Percentiles rank a stretch among this genome's conserved stretches.
phyloP scores from a whole-genome alignment of 2,797 vertebrate genomes.

The Ptychadena robeensis region DNA sequence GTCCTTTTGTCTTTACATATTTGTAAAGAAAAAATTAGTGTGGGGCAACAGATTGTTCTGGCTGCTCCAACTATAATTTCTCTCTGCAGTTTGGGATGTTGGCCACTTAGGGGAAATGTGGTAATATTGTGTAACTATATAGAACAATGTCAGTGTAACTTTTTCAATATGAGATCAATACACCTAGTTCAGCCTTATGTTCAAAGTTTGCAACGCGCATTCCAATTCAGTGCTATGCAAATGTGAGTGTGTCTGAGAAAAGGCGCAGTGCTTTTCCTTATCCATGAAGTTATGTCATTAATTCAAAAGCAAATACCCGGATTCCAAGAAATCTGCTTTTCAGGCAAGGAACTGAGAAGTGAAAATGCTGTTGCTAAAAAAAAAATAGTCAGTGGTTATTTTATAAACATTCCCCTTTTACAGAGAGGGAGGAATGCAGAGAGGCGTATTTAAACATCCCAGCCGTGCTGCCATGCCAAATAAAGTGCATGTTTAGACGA shows the following conservation, averaged over 20 bases:
- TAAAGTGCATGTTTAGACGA: constrained; percentile 55
- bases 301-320: constrained; percentile 19
- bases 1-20: no score
- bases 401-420: constrained; percentile 62
- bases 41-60: no score
- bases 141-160: no score
- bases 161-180: no score
- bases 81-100: no score
- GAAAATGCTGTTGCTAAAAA: not conserved
- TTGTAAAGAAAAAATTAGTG: no score
- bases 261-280: not conserved
- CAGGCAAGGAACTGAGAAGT: constrained; percentile 5
- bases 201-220: not conserved
- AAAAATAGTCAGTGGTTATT: constrained; percentile 47
- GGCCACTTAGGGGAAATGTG: no score
- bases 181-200: no score
- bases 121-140: no score
- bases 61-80: no score
- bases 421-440: constrained; percentile 55
- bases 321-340: constrained; percentile 25
- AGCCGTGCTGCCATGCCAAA: constrained; percentile 60
- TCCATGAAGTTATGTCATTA: constrained; percentile 12
- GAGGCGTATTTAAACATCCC: constrained; percentile 64
- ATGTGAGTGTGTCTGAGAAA: not conserved
- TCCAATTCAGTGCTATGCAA: not conserved